A percentile compares a stretch with the other conserved stretches of the same genome.
These are phyloP conservation scores for Hydrocynus forskahlii DNA, from an alignment of 2,797 vertebrate species.

Conservation along the genomic window DNA sequence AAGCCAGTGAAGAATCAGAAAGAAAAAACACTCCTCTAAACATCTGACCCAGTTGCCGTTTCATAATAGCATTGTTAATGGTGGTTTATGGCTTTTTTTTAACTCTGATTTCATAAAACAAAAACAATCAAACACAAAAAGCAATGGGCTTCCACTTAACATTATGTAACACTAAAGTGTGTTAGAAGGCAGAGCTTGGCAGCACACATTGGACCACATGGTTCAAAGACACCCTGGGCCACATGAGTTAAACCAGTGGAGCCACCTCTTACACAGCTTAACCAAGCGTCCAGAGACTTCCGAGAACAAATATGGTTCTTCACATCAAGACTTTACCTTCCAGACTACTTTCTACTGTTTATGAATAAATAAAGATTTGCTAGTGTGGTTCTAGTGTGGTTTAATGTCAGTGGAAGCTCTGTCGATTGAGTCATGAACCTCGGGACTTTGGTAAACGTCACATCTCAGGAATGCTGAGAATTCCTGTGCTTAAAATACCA, in stretches of 20 bases:
- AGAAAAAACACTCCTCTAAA: background rate
- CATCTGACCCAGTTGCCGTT: background rate
- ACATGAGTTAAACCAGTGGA: slow-evolving; percentile 23
- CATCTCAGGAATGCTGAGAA: slow-evolving; percentile 39
- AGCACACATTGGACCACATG: slow-evolving; percentile 22
- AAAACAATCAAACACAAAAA: background rate
- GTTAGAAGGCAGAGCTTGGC: slow-evolving; percentile 17
- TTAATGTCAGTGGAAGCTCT: too few relatives aligned
- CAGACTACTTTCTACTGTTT: background rate
- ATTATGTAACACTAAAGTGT: slow-evolving; percentile 17
- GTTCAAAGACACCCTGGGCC: slow-evolving; percentile 13
- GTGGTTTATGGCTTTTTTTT: background rate
- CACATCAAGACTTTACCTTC: background rate
- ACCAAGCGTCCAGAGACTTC: background rate
- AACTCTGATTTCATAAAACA: background rate
- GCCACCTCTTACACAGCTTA: slow-evolving; percentile 14
- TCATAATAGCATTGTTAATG: background rate
- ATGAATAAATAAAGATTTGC: background rate
- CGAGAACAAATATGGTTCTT: background rate
- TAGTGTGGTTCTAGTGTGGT: background rate
- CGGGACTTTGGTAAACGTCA: slow-evolving; percentile 6
- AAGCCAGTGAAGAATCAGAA: too few relatives aligned
- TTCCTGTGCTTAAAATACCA: slow-evolving; percentile 44
- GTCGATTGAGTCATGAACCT: slow-evolving; percentile 6
- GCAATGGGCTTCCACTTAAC: background rate